phyloP scores from a whole-genome alignment of 2,888 invertebrate genomes.

The Morpho achilles region DNA sequence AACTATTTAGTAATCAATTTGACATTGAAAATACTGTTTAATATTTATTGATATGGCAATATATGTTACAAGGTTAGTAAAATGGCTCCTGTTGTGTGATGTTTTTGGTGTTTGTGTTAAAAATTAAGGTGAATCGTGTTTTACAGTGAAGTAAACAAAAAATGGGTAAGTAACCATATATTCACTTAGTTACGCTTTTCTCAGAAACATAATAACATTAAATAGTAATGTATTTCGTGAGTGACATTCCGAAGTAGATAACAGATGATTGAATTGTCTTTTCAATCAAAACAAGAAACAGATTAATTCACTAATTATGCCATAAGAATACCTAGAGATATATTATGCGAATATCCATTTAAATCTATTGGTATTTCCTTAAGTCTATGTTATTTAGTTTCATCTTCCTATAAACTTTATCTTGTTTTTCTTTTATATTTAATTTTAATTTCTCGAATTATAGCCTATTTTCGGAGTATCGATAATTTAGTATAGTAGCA shows the following conservation, averaged over 20 bases:
- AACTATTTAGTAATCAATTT: no score
- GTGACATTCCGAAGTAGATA: conserved; percentile 24
- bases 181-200: neutral
- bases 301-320: conserved; percentile 14
- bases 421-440: no score
- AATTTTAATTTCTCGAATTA: no score
- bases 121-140: conserved; percentile 42
- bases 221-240: conserved; percentile 7
- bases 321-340: no score
- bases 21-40: conserved; percentile 9
- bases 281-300: conserved; percentile 24
- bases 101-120: conserved; percentile 61
- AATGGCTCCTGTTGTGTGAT: conserved; percentile 64
- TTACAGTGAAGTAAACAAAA: conserved; percentile 38
- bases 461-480: no score
- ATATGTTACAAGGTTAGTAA: conserved; percentile 40
- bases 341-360: no score
- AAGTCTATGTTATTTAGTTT: no score
- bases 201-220: neutral
- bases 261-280: conserved; percentile 28
- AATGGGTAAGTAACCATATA: conserved; percentile 56
- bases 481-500: no score
- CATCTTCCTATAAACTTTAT: no score
- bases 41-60: conserved; percentile 25
- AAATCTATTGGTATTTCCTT: no score